These are phyloP conservation scores for Eubasilissa regina DNA, from an alignment of 1,140 invertebrate genomes.

Conservation along the genomic window DNA sequence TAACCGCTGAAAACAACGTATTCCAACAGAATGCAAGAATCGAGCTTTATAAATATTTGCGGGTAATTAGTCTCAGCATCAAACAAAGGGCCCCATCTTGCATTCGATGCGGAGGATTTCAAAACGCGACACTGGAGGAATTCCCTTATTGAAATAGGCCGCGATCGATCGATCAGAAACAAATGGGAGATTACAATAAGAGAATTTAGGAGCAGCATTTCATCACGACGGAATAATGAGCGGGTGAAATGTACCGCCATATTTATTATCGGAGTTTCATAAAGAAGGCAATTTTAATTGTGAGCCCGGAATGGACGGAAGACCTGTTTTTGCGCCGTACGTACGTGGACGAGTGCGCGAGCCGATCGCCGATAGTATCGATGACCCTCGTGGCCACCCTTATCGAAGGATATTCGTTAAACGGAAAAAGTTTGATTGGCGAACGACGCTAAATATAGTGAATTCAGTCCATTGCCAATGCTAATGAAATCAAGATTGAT, in stretches of 20 bases:
- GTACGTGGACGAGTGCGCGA: background rate
- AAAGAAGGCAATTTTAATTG: slow-evolving; percentile 46
- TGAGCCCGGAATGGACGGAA: slow-evolving; percentile 1
- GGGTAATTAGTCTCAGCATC: slow-evolving; percentile 1
- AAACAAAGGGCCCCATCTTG: background rate
- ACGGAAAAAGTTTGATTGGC: too few relatives aligned
- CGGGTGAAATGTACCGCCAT: slow-evolving; percentile 22
- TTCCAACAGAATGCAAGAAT: background rate
- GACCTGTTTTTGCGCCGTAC: slow-evolving; percentile 38
- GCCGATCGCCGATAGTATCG: background rate
- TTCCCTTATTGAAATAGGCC: background rate
- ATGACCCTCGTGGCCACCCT: background rate
- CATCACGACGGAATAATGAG: slow-evolving; percentile 47
- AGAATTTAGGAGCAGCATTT: slow-evolving; percentile 35
- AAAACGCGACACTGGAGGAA: background rate
- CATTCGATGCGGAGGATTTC: slow-evolving; percentile 6
- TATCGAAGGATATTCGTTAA: background rate
- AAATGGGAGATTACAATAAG: background rate
- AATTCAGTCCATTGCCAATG: too few relatives aligned
- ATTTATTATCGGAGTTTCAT: slow-evolving; percentile 3
- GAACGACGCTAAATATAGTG: too few relatives aligned
- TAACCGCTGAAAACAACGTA: too few relatives aligned
- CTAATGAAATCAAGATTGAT: too few relatives aligned
- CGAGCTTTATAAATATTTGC: slow-evolving; percentile 1
- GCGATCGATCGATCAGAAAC: slow-evolving; percentile 30